phyloP scores from a whole-genome alignment of 1,140 invertebrate species.

The Argopecten irradians region DNA sequence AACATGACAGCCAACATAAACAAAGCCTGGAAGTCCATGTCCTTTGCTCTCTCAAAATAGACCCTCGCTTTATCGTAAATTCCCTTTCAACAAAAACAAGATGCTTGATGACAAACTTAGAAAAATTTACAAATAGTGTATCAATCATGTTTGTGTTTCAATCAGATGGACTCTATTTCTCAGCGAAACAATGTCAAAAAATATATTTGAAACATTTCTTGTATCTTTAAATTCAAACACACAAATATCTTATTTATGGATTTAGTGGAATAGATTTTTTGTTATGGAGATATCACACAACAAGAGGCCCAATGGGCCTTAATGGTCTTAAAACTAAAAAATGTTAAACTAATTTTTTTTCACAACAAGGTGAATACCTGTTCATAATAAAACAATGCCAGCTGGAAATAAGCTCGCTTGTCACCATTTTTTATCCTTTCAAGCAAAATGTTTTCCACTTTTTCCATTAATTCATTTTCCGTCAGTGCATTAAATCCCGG shows the following conservation, averaged over 20 bases:
- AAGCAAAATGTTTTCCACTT: slow-evolving; percentile 72
- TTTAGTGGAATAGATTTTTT: background rate
- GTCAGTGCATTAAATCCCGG: slow-evolving; percentile 59
- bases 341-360: background rate
- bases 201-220: background rate
- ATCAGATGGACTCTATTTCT: background rate
- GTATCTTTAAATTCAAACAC: background rate
- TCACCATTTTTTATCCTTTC: slow-evolving; percentile 73
- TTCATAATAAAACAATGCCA: slow-evolving; percentile 75
- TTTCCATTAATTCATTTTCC: slow-evolving; percentile 72
- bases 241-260: background rate
- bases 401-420: slow-evolving; percentile 71
- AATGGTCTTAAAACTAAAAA: background rate
- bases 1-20: slow-evolving; percentile 74
- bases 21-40: slow-evolving; percentile 72
- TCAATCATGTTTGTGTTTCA: background rate
- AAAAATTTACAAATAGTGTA: background rate
- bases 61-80: slow-evolving; percentile 69
- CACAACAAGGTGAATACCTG: slow-evolving; percentile 58
- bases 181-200: background rate
- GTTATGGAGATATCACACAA: background rate
- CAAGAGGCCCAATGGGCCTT: too few species aligned
- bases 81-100: slow-evolving; percentile 60
- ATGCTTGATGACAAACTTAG: background rate
- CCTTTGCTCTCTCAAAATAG: slow-evolving; percentile 72